Percentiles rank a stretch among this genome's conserved stretches.
Evolutionary conservation across 2,888 invertebrate genomes (phyloP).

Genomic region (Oconnorella tubifera): DNA sequence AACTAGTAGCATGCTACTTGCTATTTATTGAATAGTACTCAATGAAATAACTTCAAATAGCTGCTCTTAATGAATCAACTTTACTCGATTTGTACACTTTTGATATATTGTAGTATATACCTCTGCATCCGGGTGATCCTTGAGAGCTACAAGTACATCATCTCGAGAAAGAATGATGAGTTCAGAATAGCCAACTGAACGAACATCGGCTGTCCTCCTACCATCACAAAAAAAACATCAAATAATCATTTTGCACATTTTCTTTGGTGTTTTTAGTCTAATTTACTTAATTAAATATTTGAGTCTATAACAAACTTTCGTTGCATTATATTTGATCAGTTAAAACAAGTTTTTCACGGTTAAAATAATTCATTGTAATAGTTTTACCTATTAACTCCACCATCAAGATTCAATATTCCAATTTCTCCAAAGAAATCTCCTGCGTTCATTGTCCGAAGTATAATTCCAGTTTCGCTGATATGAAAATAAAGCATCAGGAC

Average conservation of each 20-base stretch:
- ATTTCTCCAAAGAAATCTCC: slow-evolving; percentile 98
- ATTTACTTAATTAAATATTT: neutral
- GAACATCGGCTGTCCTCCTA: slow-evolving; percentile 80
- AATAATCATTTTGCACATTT: neutral
- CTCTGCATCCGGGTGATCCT: slow-evolving; percentile 94
- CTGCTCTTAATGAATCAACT: too few species aligned
- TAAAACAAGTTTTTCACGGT: too few species aligned
- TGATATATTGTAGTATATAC: too few species aligned
- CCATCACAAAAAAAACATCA: neutral
- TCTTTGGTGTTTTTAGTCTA: neutral
- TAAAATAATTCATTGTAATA: too few species aligned
- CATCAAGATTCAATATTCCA: slow-evolving; percentile 90
- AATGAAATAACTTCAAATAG: too few species aligned
- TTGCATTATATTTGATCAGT: too few species aligned
- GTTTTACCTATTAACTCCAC: slow-evolving; percentile 81
- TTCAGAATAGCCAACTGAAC: slow-evolving; percentile 93
- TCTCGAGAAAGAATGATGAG: slow-evolving; percentile 88
- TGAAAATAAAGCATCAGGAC: too few species aligned
- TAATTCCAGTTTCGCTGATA: slow-evolving; percentile 80
- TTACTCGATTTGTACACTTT: too few species aligned
- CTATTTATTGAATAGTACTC: too few species aligned
- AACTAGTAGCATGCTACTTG: too few species aligned
- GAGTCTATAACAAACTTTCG: too few species aligned
- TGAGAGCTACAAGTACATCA: slow-evolving; percentile 90
- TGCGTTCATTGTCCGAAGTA: slow-evolving; percentile 91